Evolutionary conservation across 2,888 invertebrate genomes (phyloP), one percentile per base, ranked within the genome.

Genomic region (Oxyteleia sp.): DNA sequence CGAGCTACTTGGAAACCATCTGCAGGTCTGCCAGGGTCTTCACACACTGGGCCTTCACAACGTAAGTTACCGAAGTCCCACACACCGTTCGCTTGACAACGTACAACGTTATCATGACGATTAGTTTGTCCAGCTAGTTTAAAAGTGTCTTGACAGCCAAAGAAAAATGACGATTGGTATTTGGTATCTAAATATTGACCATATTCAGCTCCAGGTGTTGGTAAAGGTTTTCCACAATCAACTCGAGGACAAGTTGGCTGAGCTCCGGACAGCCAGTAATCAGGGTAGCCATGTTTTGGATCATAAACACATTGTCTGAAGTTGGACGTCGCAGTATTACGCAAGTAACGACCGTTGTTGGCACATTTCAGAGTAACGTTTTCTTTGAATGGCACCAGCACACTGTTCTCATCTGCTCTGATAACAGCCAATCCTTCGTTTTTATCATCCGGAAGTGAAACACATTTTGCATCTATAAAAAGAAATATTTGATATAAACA

Each of bases 31-130:
- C 98, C 98, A 0, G 99, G 99, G 93, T 99, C 99, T 93, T 98
- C 97, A 92, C 99, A 99, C 0, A 99, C 98, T 2, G 99, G 99
- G 16, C 99, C 99, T 94, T 99, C 98, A 91, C 99, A 99, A 66
- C 98, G 94, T 59, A 99, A 94, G 91, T 98, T 98, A 26, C 99
- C 99, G 92, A 99, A 98, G 94, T 99, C 99, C 99, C 99, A 99
- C 82, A 97, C 96, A 1, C 98, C 98, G 90, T 98, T 98, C 0
- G 96, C 96, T 94, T 97, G 97, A 93, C 99, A 99, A 83, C 94
- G 95, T 0, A 99, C 99, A 10, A 97, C 97, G 91, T 98, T 98
- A 90, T 99, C 98, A 87, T 98, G 97, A 88, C 97, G 96, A 85
- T 96, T 97, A 0, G 98, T 98, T 94, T 98, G 98, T 1, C 98